Conservation (phyloP, 1,140 invertebrate genomes). For the Sweltsa coloradensis region DNA sequence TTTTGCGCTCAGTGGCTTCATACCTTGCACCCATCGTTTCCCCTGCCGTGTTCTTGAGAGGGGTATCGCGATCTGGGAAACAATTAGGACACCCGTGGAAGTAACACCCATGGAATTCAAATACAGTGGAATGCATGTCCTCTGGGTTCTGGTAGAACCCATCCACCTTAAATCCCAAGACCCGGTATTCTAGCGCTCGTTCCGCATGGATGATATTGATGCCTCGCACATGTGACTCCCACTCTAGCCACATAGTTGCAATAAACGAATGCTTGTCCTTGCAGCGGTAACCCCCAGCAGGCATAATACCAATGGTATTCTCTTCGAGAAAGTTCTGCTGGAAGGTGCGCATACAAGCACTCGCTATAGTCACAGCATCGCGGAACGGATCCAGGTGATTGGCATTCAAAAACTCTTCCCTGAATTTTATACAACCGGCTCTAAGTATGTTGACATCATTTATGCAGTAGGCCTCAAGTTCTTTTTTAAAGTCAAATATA, state of each 20-base stretch:
- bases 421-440: conserved; percentile 24
- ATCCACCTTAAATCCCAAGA: conserved; percentile 1
- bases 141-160: not conserved
- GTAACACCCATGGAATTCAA: conserved; percentile 11
- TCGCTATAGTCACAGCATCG: conserved; percentile 9
- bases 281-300: conserved; percentile 3
- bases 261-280: conserved; percentile 7
- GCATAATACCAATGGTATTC: conserved; percentile 8
- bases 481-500: conserved; percentile 17
- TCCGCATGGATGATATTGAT: conserved; percentile 7
- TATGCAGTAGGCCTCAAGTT: conserved; percentile 17
- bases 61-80: conserved; percentile 4
- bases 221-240: not conserved
- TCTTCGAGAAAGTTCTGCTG: conserved; percentile 4
- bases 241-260: conserved; percentile 5
- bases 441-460: conserved; percentile 20
- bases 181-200: not conserved
- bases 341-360: conserved; percentile 9
- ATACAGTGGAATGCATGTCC: not conserved
- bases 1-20: conserved; percentile 7
- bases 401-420: conserved; percentile 7
- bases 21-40: not conserved
- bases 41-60: conserved; percentile 1
- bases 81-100: conserved; percentile 11
- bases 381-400: conserved; percentile 6